Conservation (phyloP, 2,888 invertebrate species). For the Pogonocherus hispidulus region DNA sequence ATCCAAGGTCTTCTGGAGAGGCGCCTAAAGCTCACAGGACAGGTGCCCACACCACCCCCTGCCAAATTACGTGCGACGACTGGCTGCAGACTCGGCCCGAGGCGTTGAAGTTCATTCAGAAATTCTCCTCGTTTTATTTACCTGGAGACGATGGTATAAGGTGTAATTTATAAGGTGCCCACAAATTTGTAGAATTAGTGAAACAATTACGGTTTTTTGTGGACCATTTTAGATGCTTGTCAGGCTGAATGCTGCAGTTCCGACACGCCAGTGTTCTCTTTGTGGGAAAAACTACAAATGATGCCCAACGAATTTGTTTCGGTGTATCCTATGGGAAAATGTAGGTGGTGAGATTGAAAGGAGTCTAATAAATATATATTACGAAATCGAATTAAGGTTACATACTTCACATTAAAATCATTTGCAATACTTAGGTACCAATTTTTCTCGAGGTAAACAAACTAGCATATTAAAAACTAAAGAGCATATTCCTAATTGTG, state of each 20-base stretch:
- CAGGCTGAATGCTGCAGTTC: constrained; percentile 18
- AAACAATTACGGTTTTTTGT: constrained; percentile 42
- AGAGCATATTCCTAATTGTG: no score
- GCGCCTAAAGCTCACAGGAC: constrained; percentile 32
- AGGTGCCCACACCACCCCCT: constrained; percentile 33
- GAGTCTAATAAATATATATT: no score
- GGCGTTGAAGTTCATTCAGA: constrained; percentile 52
- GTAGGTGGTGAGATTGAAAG: background rate
- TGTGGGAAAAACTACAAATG: constrained; percentile 13
- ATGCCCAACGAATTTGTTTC: constrained; percentile 15
- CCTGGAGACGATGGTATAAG: constrained; percentile 42
- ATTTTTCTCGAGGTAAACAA: no score
- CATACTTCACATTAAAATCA: no score
- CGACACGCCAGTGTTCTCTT: constrained; percentile 16
- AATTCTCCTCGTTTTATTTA: constrained; percentile 47
- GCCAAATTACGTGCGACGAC: constrained; percentile 40
- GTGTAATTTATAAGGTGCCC: constrained; percentile 51
- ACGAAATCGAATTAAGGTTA: no score
- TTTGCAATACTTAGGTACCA: no score
- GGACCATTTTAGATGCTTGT: constrained; percentile 23
- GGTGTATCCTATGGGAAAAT: constrained; percentile 10
- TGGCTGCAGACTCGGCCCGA: constrained; percentile 44
- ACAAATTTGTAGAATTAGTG: constrained; percentile 53
- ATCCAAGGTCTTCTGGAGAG: constrained; percentile 35
- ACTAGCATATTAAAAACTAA: no score